Percentiles rank a stretch among this genome's conserved stretches.
These are phyloP conservation scores for Euphysa ruthae DNA, from an alignment of 30 jellyfish, hydroid and myxozoan genomes.

Conservation along the genomic window DNA sequence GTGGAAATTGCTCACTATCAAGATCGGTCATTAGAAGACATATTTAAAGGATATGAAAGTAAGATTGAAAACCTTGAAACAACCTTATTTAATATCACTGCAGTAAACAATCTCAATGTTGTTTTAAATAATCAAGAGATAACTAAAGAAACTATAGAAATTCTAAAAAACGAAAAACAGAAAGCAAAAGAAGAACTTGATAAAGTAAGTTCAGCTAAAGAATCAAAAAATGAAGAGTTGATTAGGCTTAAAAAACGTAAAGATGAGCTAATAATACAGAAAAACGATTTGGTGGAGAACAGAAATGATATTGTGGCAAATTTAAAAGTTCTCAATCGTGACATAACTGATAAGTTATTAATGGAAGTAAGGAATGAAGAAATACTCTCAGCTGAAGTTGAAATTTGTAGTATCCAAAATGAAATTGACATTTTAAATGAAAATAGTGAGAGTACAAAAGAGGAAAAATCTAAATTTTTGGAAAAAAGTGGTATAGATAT, in stretches of 20 bases:
- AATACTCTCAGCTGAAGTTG: not conserved
- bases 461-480: not conserved
- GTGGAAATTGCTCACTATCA: constrained; percentile 10
- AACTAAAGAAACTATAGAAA: not conserved
- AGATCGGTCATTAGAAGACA: constrained; percentile 12
- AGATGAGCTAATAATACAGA: not conserved
- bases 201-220: not conserved
- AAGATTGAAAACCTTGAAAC: constrained; percentile 1
- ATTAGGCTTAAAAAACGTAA: not conserved
- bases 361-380: constrained; percentile 2
- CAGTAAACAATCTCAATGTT: not conserved
- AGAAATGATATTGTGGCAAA: not conserved
- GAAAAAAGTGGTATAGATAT: not conserved
- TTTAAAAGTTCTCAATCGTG: not conserved
- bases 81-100: not conserved
- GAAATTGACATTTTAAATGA: constrained; percentile 3
- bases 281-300: not conserved
- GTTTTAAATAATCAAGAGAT: not conserved
- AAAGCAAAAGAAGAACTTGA: not conserved
- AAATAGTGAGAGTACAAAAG: not conserved
- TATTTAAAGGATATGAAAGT: constrained; percentile 13
- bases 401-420: not conserved
- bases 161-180: not conserved
- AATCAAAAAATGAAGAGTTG: not conserved
- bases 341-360: constrained; percentile 5